Conservation (phyloP, 2,888 invertebrate species). For the Buathra laborator region DNA sequence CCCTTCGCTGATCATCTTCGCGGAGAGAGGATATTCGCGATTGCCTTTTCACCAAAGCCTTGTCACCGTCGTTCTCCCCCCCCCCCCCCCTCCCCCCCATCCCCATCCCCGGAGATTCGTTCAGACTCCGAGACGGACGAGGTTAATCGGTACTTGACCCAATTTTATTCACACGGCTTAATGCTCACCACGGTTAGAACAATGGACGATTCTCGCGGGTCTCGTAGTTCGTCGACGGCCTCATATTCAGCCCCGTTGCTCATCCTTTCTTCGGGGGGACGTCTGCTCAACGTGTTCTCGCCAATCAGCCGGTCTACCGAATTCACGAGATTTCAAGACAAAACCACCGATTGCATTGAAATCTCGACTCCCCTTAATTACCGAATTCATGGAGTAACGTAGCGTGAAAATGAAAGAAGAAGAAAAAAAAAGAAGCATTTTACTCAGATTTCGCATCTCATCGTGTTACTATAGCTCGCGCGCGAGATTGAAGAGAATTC, state of each 20-base stretch:
- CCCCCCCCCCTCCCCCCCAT: slow-evolving; percentile 9
- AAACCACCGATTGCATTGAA: slow-evolving; percentile 53
- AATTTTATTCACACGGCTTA: slow-evolving; percentile 82
- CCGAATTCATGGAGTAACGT: slow-evolving; percentile 35
- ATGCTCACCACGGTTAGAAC: slow-evolving; percentile 78
- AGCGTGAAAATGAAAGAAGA: background rate
- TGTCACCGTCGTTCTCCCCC: slow-evolving; percentile 68
- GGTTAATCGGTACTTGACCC: slow-evolving; percentile 84
- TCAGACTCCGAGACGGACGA: slow-evolving; percentile 73
- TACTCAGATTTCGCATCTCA: background rate
- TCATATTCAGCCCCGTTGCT: slow-evolving; percentile 63
- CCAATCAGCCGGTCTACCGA: slow-evolving; percentile 42
- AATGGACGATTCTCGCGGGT: slow-evolving; percentile 79
- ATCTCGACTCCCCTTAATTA: slow-evolving; percentile 50
- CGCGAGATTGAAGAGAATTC: background rate
- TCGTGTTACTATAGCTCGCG: background rate
- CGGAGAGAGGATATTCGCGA: slow-evolving; percentile 50
- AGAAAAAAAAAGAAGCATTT: background rate
- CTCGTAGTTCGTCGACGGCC: slow-evolving; percentile 65
- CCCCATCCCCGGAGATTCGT: slow-evolving; percentile 57
- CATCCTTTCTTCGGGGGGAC: slow-evolving; percentile 46
- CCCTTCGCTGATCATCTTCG: slow-evolving; percentile 54
- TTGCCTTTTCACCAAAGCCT: slow-evolving; percentile 69
- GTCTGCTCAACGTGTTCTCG: slow-evolving; percentile 14
- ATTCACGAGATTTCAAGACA: slow-evolving; percentile 45